Conservation (phyloP, 2,113 vertebrate species). For the Isichthys henryi region DNA sequence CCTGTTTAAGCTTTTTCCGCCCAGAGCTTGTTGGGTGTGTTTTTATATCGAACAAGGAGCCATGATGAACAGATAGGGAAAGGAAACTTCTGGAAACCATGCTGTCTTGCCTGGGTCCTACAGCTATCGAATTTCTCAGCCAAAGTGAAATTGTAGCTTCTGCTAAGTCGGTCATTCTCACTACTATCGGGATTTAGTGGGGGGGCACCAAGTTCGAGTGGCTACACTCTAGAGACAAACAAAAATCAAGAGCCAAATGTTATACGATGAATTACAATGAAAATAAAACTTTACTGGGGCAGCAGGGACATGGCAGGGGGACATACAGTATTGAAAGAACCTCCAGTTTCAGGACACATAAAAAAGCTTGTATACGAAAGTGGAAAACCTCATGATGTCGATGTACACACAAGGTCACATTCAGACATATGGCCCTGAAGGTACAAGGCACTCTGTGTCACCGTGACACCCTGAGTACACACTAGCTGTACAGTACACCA, state of each 20-base stretch:
- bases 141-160: constrained; percentile 35
- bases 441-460: not conserved
- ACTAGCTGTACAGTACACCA: not conserved
- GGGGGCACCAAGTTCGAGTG: not conserved
- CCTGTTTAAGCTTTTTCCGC: not conserved
- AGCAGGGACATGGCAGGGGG: not conserved
- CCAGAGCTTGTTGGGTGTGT: not conserved
- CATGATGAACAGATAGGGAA: constrained; percentile 5
- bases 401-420: not conserved
- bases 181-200: not conserved
- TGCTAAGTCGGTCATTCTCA: constrained; percentile 28
- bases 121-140: constrained; percentile 33
- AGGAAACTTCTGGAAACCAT: constrained; percentile 19
- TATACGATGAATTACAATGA: not conserved
- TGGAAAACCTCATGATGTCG: not conserved
- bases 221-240: not conserved
- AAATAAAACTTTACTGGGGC: not conserved
- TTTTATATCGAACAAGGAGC: not conserved
- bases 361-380: not conserved
- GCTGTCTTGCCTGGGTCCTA: constrained; percentile 9
- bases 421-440: not conserved
- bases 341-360: not conserved
- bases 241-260: not conserved
- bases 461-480: not conserved
- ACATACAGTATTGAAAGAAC: not conserved